A percentile compares a stretch with the other conserved stretches of the same genome.
phyloP scores from a whole-genome alignment of 2,888 invertebrate species.

The Malthinus flaveolus region DNA sequence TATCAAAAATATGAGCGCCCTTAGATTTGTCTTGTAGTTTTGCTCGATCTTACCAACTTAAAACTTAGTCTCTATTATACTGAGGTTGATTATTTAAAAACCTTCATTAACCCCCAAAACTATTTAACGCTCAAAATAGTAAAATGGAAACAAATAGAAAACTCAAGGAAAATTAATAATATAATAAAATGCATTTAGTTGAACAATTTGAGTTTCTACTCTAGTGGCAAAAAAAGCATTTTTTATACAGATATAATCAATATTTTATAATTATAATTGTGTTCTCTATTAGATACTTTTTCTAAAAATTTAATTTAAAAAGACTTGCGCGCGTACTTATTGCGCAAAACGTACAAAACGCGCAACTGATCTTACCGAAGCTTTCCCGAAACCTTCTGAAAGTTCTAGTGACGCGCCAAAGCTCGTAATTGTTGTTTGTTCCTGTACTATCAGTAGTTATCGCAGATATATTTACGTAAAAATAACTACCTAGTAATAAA shows the following conservation, averaged over 20 bases:
- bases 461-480: conserved; percentile 7
- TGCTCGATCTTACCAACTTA: no score
- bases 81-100: no score
- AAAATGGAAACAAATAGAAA: no score
- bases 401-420: conserved; percentile 35
- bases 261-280: neutral
- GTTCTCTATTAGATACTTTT: neutral
- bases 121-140: no score
- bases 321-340: conserved; percentile 23
- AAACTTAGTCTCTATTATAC: no score
- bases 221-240: neutral
- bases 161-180: no score
- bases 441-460: neutral
- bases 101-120: no score
- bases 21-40: no score
- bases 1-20: no score
- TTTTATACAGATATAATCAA: neutral
- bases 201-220: no score
- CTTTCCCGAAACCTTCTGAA: conserved; percentile 19
- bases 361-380: conserved; percentile 31
- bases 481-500: no score
- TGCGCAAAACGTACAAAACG: conserved; percentile 26
- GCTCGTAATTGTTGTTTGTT: conserved; percentile 29
- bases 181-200: no score
- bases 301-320: neutral